Evolutionary conservation across 2,888 invertebrate species (phyloP).

Genomic region (Watsonalla binaria): DNA sequence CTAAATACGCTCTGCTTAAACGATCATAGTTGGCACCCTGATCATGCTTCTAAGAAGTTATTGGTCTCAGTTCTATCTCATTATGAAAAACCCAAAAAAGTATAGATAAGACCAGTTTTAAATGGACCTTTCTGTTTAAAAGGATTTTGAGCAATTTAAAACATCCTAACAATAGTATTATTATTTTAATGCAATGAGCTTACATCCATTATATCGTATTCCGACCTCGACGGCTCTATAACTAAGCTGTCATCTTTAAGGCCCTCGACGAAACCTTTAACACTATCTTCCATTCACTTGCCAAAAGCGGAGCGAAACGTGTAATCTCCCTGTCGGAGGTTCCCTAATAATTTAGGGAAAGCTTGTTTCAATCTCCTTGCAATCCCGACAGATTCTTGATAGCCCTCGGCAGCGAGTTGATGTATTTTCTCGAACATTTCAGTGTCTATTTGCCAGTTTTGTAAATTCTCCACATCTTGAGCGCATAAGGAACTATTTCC

Average conservation of each 20-base stretch:
- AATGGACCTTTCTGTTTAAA: too few species aligned
- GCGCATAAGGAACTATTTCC: conserved; percentile 60
- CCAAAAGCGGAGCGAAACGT: conserved; percentile 79
- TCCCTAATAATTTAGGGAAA: conserved; percentile 60
- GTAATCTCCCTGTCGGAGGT: conserved; percentile 64
- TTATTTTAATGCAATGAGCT: conserved; percentile 15
- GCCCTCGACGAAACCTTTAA: conserved; percentile 80
- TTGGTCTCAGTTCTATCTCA: too few species aligned
- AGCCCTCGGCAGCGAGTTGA: conserved; percentile 61
- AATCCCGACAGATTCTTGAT: conserved; percentile 82
- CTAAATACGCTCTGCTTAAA: too few species aligned
- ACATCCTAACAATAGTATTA: too few species aligned
- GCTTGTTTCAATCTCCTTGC: conserved; percentile 60
- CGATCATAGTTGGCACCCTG: too few species aligned
- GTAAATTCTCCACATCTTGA: conserved; percentile 62
- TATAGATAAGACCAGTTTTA: too few species aligned
- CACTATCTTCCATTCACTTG: conserved; percentile 78
- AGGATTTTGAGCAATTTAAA: too few species aligned
- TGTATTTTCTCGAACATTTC: conserved; percentile 41
- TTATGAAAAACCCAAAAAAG: too few species aligned
- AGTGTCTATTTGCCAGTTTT: conserved; percentile 38
- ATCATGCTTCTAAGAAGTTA: too few species aligned
- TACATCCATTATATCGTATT: conserved; percentile 33
- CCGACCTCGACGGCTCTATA: conserved; percentile 25
- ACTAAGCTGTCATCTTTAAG: conserved; percentile 29